phyloP scores from a whole-genome alignment of 2,888 invertebrate species.

The Timema podura region DNA sequence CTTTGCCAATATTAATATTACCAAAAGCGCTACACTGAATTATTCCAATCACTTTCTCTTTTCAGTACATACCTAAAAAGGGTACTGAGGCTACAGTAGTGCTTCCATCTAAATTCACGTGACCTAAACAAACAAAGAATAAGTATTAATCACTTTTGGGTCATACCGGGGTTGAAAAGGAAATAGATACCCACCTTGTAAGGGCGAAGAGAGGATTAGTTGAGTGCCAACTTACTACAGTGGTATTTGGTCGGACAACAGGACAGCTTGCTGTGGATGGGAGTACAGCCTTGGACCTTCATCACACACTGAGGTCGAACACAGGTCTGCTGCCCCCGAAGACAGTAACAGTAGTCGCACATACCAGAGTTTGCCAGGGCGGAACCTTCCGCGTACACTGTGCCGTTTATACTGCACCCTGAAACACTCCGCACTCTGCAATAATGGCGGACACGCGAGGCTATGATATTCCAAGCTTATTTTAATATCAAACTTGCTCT shows the following conservation, averaged over 20 bases:
- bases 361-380: conserved; percentile 73
- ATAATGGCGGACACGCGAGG: too few relatives aligned
- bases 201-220: neutral
- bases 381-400: conserved; percentile 72
- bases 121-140: too few relatives aligned
- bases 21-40: too few relatives aligned
- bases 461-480: too few relatives aligned
- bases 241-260: conserved; percentile 83
- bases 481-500: too few relatives aligned
- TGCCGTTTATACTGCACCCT: conserved; percentile 69
- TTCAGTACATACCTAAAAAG: too few relatives aligned
- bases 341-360: conserved; percentile 87
- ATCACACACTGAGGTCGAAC: conserved; percentile 76
- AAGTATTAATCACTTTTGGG: too few relatives aligned
- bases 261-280: conserved; percentile 57
- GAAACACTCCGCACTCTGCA: conserved; percentile 33
- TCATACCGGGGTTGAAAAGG: too few relatives aligned
- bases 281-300: conserved; percentile 65
- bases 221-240: conserved; percentile 46
- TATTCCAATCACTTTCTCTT: too few relatives aligned
- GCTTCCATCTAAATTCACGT: too few relatives aligned
- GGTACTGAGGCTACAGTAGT: too few relatives aligned
- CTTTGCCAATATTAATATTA: too few relatives aligned
- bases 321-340: conserved; percentile 67
- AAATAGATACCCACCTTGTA: neutral